Evolutionary conservation across 2,113 vertebrate genomes (phyloP), one percentile per base, ranked within the genome.

Genomic region (Myxocyprinus asiaticus): DNA sequence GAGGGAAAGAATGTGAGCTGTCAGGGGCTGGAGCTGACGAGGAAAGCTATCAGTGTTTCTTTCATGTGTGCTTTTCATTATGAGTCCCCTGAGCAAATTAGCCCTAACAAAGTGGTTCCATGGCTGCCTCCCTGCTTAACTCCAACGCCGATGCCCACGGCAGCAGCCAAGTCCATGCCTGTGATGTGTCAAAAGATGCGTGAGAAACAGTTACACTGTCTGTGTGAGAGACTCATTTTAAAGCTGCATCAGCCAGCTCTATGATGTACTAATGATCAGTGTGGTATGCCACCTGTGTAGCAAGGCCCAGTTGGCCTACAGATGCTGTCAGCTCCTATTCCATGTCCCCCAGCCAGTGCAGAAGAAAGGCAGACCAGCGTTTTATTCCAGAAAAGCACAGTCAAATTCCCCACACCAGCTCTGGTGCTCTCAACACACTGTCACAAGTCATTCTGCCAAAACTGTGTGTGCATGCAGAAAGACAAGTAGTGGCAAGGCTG

Each of bases 1-100:
- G 71, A 14, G 47, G 47, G 14, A 42, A 4, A 45, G 70, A 73
- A 61, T 7, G 44, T 33, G 51, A 42, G 68, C 67, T 51, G 48
- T 68, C 67, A 33, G 48, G 47, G 12, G 22, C 50, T 51, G 15
- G 2, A 45, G 56, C 71, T 47, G 56, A 12, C 0, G 69, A 14
- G 6, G 43, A 45, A 33, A 33, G 22, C 22, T 33, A 33, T 33
- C 22, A 33, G 22, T 33, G 47, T 47, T 50, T 48, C 74, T 80
- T 72, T 80, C 58, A 83, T 80, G 72, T 72, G 62, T 17, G 7
- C 14, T 48, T 77, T 72, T 80, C 61, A 73, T 65, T 74, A 12
- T 44, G 47, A 68, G 33, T 33, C 78, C 77, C 53, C 10, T 3
- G 48, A 67, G 78, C n/a, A 84, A 78, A 75, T 84, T 75, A 70